Conservation (phyloP, 2,888 invertebrate species). For the Polymixis lichenea region DNA sequence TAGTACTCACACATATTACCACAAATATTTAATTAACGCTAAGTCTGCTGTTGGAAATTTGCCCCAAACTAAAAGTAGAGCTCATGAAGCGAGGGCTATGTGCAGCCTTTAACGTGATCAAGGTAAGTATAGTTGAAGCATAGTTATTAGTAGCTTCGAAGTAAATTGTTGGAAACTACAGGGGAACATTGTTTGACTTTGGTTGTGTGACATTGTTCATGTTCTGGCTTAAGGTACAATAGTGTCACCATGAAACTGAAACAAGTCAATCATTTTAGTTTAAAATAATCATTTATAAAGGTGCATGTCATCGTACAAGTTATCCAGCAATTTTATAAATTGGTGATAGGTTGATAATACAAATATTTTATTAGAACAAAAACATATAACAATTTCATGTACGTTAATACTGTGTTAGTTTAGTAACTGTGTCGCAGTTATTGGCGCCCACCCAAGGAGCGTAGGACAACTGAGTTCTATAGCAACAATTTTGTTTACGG, state of each 20-base stretch:
- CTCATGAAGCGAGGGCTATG: background rate
- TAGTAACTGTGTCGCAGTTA: too few species aligned
- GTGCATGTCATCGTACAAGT: too few species aligned
- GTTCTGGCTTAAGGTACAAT: background rate
- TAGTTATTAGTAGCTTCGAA: background rate
- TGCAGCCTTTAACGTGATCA: slow-evolving; percentile 6
- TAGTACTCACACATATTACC: background rate
- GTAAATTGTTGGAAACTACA: slow-evolving; percentile 18
- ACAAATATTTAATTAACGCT: background rate
- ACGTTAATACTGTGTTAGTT: too few species aligned
- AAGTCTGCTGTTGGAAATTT: slow-evolving; percentile 1
- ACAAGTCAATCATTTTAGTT: background rate
- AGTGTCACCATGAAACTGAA: background rate
- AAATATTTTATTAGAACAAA: too few species aligned
- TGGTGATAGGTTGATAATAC: too few species aligned
- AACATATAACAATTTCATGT: too few species aligned
- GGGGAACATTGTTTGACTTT: slow-evolving; percentile 18
- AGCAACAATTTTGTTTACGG: too few species aligned
- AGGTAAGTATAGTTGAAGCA: background rate
- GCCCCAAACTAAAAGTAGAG: too few species aligned
- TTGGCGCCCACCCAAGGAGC: too few species aligned
- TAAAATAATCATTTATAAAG: too few species aligned
- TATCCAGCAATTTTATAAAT: too few species aligned
- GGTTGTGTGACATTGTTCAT: background rate
- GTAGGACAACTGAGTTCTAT: too few species aligned